Evolutionary conservation across 2,797 vertebrate genomes (phyloP).

Genomic region (Sylvilagus floridanus): DNA sequence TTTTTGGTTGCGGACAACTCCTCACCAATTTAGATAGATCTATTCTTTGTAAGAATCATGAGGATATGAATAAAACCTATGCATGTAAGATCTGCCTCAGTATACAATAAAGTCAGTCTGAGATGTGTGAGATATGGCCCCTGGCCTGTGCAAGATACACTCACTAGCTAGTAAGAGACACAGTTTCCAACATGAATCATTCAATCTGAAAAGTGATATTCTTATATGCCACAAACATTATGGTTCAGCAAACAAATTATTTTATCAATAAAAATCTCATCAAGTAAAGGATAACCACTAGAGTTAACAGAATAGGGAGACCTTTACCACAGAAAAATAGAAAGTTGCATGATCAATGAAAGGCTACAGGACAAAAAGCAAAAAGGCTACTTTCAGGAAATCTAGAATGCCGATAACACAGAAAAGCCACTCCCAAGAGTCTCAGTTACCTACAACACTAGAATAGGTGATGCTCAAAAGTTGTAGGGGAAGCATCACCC

Average conservation of each 20-base stretch:
- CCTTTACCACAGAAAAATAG: not conserved
- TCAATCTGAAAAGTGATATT: conserved; percentile 39
- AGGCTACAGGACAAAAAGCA: not conserved
- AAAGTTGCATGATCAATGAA: not conserved
- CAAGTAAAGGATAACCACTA: conserved; percentile 47
- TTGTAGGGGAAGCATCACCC: not conserved
- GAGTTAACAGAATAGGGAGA: not conserved
- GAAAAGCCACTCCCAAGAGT: not conserved
- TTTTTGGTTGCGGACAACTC: not conserved
- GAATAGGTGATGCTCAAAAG: not conserved
- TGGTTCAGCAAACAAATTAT: conserved; percentile 4
- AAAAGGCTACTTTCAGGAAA: conserved; percentile 13
- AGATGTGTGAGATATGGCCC: not conserved
- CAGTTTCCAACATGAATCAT: not conserved
- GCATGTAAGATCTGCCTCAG: not conserved
- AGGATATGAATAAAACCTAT: not conserved
- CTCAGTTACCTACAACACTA: too few relatives aligned
- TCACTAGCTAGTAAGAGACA: not conserved
- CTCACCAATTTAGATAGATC: not conserved
- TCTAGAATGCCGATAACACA: not conserved
- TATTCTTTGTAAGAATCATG: not conserved
- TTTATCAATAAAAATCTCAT: conserved; percentile 16
- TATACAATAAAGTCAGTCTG: not conserved
- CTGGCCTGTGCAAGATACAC: not conserved
- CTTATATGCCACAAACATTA: not conserved